These are phyloP conservation scores for Pogoniulus pusillus DNA, from an alignment of 2,797 vertebrate species.

Conservation along the genomic window DNA sequence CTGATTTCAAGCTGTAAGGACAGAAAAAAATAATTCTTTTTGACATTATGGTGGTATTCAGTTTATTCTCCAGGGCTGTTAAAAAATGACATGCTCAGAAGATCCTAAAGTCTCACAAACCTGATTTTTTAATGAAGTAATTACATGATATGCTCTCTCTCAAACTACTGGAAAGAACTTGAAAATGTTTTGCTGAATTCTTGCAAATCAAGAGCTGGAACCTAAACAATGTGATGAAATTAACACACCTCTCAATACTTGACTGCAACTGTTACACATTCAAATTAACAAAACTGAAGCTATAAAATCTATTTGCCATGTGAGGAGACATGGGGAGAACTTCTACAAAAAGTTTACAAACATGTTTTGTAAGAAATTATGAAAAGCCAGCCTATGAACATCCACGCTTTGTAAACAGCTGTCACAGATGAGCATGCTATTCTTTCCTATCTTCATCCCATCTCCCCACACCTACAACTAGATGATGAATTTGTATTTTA, in stretches of 20 bases:
- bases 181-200: not conserved
- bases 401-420: not conserved
- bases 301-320: not conserved
- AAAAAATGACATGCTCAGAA: not conserved
- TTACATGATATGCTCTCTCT: not conserved
- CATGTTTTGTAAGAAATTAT: not conserved
- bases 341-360: not conserved
- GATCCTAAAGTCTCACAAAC: not conserved
- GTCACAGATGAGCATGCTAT: not conserved
- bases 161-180: not conserved
- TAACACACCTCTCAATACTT: not conserved
- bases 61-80: not conserved
- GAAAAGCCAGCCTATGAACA: not conserved
- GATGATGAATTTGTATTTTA: not conserved
- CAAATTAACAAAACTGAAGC: not conserved
- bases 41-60: not conserved
- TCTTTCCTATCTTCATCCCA: not conserved
- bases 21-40: not conserved
- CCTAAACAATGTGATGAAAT: not conserved
- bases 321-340: not conserved
- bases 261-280: not conserved
- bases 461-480: not conserved
- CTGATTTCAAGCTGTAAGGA: not conserved
- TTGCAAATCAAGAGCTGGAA: not conserved
- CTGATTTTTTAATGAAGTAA: not conserved